Percentiles rank a stretch among this genome's conserved stretches.
phyloP scores from a whole-genome alignment of 2,113 vertebrate genomes.

The Carassius carassius region DNA sequence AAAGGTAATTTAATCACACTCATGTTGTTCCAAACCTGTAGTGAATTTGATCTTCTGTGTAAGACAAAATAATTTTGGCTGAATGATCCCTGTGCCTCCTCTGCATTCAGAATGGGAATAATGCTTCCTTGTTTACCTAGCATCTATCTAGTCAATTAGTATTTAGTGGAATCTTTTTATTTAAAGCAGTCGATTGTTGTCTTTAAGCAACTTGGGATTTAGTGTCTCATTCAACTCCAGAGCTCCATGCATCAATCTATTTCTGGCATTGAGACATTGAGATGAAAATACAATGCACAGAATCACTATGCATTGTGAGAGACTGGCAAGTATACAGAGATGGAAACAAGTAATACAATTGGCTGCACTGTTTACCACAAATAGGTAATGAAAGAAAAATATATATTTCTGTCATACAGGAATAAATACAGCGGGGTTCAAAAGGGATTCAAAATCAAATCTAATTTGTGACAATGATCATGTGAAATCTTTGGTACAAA shows the following conservation, averaged over 20 bases:
- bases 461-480: background rate
- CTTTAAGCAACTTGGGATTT: background rate
- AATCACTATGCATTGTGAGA: background rate
- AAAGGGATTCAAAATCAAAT: background rate
- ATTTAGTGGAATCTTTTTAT: background rate
- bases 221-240: conserved; percentile 14
- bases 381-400: background rate
- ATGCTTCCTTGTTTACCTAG: background rate
- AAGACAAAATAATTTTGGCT: background rate
- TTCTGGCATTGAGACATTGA: background rate
- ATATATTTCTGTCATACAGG: background rate
- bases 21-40: background rate
- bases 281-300: conserved; percentile 9
- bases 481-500: background rate
- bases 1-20: background rate
- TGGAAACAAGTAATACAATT: background rate
- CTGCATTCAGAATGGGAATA: background rate
- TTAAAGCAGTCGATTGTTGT: background rate
- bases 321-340: background rate
- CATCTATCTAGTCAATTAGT: background rate
- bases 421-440: background rate
- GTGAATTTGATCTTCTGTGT: background rate
- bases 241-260: background rate
- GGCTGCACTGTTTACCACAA: background rate
- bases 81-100: background rate